Base-by-base conservation (phyloP, 2,888 invertebrate species). In the Cyclophora punctaria region DNA sequence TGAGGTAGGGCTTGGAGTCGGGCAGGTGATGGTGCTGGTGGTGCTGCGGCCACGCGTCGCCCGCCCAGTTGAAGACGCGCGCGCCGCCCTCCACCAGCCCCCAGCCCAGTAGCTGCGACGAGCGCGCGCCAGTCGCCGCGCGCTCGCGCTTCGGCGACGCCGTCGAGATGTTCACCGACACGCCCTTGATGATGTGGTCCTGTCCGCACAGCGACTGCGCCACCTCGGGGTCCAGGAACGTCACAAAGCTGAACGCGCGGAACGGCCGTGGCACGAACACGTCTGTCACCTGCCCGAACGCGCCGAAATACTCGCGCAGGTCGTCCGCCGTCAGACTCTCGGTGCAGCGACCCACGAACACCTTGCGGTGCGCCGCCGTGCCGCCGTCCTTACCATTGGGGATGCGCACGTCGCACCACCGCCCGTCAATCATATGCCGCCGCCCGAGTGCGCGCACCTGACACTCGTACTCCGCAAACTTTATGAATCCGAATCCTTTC, bases 181-280 rank as follows among this genome's bases (percentile, higher is more conserved):
- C 95, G 49, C 95, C 94, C 77, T 94, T 94, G 55, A 95, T 93
- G 60, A 95, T 94, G 74, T 95, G 94, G 83, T 95, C 95, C 75
- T 95, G 94, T 0, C 95, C 95, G 69, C 94, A 94, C 41, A 95
- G 83, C 20, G 91, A 91, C 75, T 94, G 94, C 5, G 95, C 95
- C 50, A 95, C 92, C 67, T 94, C 93, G 0, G 95, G 92, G 73
- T 95, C 94, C 53, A 94, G 85, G 79, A 96, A 95, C 34, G 95
- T 96, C 45, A 96, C 95, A 80, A 96, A 96, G 64, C 93, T 93
- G 76, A 94, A 93, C 43, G 93, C 93, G 46, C 93, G 89, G 80
- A 96, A 96, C n/a, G 96, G 96, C 69, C 93, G 93, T 44, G 96
- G 96, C 70, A 96, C 94, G 78, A 95, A 96, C 54, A 96, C 95